Evolutionary conservation across 2,888 invertebrate genomes (phyloP), one percentile per base, ranked within the genome.

Genomic region (Trichogramma evanescens): DNA sequence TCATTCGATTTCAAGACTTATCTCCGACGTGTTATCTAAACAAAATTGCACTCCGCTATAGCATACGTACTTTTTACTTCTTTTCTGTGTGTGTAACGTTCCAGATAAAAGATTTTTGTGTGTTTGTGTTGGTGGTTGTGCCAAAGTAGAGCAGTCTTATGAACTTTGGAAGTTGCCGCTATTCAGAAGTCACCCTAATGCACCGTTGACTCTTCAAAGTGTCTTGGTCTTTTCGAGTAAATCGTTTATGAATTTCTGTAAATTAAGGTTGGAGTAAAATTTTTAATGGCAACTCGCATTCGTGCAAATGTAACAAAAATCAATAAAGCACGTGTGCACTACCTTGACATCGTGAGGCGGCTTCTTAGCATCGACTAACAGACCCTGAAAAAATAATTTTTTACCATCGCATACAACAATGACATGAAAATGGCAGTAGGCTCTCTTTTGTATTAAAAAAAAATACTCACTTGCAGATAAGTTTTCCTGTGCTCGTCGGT

Each of bases 241-340:
- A 80, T 92, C 92, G 77, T 90, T 90, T 78, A 92, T 91, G 80
- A 93, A 93, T 87, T 91, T 92, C 91, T 91, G 84, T 63, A 85
- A 86, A 71, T 70, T 72, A 75, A 72, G 69, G 73, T 56, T 43
- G 52, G 52, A 46, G 46, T 39, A 10, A 52, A 56, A 61, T 51
- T 10, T 46, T 41, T 58, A 63, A 63, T 52, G 13, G 54, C 38
- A 13, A 55, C 56, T 42, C 61, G 51, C 38, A 54, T 59, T 5
- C 38, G 10, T 41, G 44, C n/a, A 50, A 56, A 45, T 53, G 26
- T 53, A 59, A 61, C 50, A 48, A 54, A 60, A 57, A 13, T 62
- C 42, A 6, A 54, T 48, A 54, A 38, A 56, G 3, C 5, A 26
- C 46, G 52, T 26, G 43, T 62, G 51, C 6, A 50, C 86, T 80